Evolutionary conservation across 2,113 vertebrate species (phyloP).

Genomic region (Eupsittula cactorum): DNA sequence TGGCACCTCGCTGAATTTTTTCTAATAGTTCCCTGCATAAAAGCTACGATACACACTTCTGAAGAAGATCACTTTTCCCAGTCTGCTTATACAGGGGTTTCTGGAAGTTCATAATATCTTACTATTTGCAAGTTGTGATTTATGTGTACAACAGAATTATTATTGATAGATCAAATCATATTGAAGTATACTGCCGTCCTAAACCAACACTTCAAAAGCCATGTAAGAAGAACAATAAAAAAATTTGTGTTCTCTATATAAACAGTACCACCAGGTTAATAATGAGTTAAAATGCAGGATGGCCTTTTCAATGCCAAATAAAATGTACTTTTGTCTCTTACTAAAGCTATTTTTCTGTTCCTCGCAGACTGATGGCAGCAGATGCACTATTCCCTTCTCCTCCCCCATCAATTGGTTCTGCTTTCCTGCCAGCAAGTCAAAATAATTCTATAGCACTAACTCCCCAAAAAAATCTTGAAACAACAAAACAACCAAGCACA

Average conservation of each 20-base stretch:
- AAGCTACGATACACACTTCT: neutral
- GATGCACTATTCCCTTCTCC: slow-evolving; percentile 49
- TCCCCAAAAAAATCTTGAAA: neutral
- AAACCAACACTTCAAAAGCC: neutral
- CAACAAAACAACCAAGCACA: neutral
- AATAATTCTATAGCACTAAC: neutral
- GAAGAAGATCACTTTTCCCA: neutral
- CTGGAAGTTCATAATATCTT: fast-evolving
- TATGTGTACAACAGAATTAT: neutral
- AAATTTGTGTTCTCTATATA: neutral
- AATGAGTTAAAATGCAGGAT: neutral
- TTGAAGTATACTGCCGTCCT: neutral
- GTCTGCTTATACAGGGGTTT: neutral
- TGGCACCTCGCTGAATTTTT: neutral
- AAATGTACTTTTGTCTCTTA: slow-evolving; percentile 50
- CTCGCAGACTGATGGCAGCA: slow-evolving; percentile 71
- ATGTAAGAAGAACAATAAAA: neutral
- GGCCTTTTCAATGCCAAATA: neutral
- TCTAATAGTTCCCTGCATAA: neutral
- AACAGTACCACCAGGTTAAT: neutral
- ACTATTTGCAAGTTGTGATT: neutral
- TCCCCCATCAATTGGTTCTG: slow-evolving; percentile 58
- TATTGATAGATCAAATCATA: neutral
- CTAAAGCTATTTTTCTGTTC: neutral
- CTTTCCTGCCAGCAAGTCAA: slow-evolving; percentile 19